Percentiles rank a stretch among this genome's conserved stretches.
These are phyloP conservation scores for Callospermophilus lateralis DNA, from an alignment of 2,113 vertebrate genomes.

Conservation along the genomic window DNA sequence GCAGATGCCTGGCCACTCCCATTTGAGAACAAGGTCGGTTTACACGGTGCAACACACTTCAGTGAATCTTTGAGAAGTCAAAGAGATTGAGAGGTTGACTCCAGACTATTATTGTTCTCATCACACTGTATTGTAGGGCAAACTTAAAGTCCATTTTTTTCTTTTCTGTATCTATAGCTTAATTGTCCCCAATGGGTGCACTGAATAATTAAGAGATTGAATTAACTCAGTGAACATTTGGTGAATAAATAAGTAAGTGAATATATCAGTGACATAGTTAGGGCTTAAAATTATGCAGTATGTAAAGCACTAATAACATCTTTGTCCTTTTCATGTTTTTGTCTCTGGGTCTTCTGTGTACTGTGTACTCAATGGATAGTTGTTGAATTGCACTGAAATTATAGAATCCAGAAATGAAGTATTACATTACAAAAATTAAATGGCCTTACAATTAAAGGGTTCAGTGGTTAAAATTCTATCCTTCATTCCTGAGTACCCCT, in stretches of 20 bases:
- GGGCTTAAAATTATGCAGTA: background rate
- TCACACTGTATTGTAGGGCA: background rate
- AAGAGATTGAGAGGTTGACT: background rate
- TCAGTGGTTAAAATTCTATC: background rate
- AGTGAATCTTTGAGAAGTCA: background rate
- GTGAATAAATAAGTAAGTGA: background rate
- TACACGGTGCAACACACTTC: background rate
- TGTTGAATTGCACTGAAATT: background rate
- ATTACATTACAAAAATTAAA: background rate
- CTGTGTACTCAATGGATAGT: background rate
- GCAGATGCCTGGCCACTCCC: background rate
- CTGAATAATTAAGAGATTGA: background rate
- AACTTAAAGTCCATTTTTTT: background rate
- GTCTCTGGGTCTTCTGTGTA: background rate
- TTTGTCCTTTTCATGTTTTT: background rate
- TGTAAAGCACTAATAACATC: background rate
- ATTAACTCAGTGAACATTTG: background rate
- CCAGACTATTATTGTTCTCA: background rate
- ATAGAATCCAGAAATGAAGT: background rate
- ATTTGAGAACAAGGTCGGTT: background rate
- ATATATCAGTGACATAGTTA: no score
- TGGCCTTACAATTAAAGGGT: background rate
- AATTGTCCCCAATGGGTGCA: background rate
- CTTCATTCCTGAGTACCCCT: background rate
- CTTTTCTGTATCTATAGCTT: background rate